phyloP scores from a whole-genome alignment of 2,888 invertebrate genomes.

The Seira sanloemensis region DNA sequence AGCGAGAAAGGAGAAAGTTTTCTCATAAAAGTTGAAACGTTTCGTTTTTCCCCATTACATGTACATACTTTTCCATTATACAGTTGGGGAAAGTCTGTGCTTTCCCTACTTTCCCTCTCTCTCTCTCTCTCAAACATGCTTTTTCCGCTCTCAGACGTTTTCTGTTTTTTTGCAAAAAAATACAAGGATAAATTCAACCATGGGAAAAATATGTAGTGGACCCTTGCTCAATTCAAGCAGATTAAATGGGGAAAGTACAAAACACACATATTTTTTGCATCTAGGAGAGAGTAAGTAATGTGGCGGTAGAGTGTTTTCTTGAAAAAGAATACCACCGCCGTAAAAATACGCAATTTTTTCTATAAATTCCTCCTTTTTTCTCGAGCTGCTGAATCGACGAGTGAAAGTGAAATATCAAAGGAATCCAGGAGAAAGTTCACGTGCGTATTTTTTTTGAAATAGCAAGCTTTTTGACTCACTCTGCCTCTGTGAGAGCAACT shows the following conservation, averaged over 20 bases:
- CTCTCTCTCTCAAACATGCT: neutral
- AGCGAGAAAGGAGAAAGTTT: constrained; percentile 44
- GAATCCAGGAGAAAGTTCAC: too few relatives aligned
- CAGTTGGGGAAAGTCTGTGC: constrained; percentile 39
- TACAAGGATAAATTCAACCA: neutral
- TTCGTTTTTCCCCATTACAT: constrained; percentile 17
- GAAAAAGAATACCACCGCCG: too few relatives aligned
- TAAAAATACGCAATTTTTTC: too few relatives aligned
- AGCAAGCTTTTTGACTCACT: too few relatives aligned
- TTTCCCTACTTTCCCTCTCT: constrained; percentile 9
- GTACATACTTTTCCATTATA: neutral
- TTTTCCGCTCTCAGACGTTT: neutral
- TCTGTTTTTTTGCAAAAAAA: neutral
- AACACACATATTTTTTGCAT: neutral
- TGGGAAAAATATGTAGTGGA: neutral
- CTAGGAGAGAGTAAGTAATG: neutral
- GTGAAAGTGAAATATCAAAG: neutral
- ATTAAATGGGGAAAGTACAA: neutral
- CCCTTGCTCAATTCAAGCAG: neutral
- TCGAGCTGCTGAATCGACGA: neutral
- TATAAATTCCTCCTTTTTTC: too few relatives aligned
- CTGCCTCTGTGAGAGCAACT: too few relatives aligned
- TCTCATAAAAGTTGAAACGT: constrained; percentile 63
- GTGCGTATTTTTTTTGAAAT: too few relatives aligned
- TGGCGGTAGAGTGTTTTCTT: neutral